Conservation (phyloP, 2,797 vertebrate genomes). For the Lemur catta region DNA sequence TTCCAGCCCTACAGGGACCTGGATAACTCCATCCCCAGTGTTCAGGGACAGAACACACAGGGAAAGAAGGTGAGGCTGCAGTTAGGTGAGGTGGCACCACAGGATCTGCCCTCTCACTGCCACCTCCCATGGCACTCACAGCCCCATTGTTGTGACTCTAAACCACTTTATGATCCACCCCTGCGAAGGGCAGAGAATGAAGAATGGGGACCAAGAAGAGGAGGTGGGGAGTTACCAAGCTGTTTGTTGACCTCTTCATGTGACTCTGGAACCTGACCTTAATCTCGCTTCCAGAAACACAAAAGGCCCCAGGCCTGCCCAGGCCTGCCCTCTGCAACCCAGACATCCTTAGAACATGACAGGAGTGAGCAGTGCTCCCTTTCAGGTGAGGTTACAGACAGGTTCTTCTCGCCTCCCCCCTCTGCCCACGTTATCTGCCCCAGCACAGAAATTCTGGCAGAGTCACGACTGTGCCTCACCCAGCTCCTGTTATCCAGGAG, state of each 20-base stretch:
- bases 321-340: too few relatives aligned
- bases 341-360: neutral
- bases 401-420: neutral
- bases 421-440: neutral
- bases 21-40: too few relatives aligned
- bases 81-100: accelerated
- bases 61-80: too few relatives aligned
- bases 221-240: neutral
- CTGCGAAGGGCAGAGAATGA: neutral
- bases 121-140: neutral
- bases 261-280: neutral
- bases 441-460: neutral
- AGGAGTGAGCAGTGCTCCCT: neutral
- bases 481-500: neutral
- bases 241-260: neutral
- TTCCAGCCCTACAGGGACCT: neutral
- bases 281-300: neutral
- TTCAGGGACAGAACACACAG: neutral
- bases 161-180: neutral
- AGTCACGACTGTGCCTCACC: neutral
- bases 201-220: neutral
- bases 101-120: neutral
- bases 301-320: neutral
- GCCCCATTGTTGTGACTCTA: neutral
- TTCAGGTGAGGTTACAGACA: neutral